Evolutionary conservation across 1,140 invertebrate species (phyloP).

Genomic region (Cydia pomonella): DNA sequence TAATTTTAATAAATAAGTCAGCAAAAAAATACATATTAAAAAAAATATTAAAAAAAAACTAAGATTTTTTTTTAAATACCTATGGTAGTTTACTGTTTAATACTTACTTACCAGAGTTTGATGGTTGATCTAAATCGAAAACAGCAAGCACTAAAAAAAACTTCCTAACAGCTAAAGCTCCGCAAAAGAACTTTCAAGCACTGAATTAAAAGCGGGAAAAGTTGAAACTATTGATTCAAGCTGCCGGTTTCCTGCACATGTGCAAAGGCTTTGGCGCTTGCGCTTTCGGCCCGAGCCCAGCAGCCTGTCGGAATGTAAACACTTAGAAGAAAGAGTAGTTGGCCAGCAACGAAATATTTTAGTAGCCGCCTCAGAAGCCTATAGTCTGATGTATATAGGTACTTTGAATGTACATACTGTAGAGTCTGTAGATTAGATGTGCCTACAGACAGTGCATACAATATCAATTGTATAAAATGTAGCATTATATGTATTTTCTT

Average conservation of each 20-base stretch:
- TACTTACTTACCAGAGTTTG: neutral
- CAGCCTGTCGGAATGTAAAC: constrained; percentile 29
- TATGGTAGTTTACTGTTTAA: neutral
- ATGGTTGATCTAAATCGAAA: neutral
- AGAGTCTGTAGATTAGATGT: neutral
- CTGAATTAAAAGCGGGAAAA: constrained; percentile 54
- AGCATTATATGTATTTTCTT: too few relatives aligned
- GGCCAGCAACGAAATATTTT: constrained; percentile 27
- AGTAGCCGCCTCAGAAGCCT: constrained; percentile 19
- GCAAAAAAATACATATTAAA: constrained; percentile 29
- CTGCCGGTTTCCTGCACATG: constrained; percentile 50
- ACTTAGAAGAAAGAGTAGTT: constrained; percentile 15
- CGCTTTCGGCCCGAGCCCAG: constrained; percentile 42
- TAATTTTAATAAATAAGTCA: constrained; percentile 7
- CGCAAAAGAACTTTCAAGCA: constrained; percentile 32
- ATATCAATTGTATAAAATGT: too few relatives aligned
- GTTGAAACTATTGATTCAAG: constrained; percentile 65
- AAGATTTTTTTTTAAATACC: too few relatives aligned
- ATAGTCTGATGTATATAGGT: neutral
- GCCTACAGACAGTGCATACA: neutral
- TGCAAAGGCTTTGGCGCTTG: constrained; percentile 46
- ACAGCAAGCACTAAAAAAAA: constrained; percentile 22
- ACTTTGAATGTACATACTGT: neutral
- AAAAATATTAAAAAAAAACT: constrained; percentile 14
- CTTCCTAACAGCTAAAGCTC: constrained; percentile 21